phyloP scores from a whole-genome alignment of 1,140 invertebrate species.

The Homarus americanus region DNA sequence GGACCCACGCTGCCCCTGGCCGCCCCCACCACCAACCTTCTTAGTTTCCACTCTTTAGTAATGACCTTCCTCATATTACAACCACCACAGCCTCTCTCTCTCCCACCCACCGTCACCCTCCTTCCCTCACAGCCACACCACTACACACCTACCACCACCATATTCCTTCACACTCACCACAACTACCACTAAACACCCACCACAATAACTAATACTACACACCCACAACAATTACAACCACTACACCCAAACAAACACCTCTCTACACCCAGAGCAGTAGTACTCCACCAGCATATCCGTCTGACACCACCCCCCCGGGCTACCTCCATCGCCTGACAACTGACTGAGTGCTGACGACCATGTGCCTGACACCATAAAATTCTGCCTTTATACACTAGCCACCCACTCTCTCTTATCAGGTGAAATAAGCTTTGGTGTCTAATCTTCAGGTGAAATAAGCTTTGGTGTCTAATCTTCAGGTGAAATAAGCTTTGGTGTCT shows the following conservation, averaged over 20 bases:
- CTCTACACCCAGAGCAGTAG: too few relatives aligned
- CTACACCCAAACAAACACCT: neutral
- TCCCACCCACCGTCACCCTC: neutral
- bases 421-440: too few relatives aligned
- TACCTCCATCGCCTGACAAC: too few relatives aligned
- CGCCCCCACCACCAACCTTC: slow-evolving; percentile 40
- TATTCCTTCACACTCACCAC: neutral
- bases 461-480: too few relatives aligned
- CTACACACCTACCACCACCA: neutral
- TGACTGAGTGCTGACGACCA: too few relatives aligned
- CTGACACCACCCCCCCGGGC: too few relatives aligned
- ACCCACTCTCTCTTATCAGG: too few relatives aligned
- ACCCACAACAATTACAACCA: neutral
- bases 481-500: too few relatives aligned
- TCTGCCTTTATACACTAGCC: too few relatives aligned
- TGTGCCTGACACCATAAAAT: too few relatives aligned
- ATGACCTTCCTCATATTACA: slow-evolving; percentile 46
- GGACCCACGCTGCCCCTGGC: neutral
- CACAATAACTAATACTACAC: neutral
- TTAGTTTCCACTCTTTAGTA: slow-evolving; percentile 54
- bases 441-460: too few relatives aligned
- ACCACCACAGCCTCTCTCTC: slow-evolving; percentile 3
- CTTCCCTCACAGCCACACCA: neutral
- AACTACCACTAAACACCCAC: neutral
- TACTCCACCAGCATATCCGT: too few relatives aligned